These are phyloP conservation scores for Galeruca laticollis DNA, from an alignment of 2,888 invertebrate species.

Conservation along the genomic window DNA sequence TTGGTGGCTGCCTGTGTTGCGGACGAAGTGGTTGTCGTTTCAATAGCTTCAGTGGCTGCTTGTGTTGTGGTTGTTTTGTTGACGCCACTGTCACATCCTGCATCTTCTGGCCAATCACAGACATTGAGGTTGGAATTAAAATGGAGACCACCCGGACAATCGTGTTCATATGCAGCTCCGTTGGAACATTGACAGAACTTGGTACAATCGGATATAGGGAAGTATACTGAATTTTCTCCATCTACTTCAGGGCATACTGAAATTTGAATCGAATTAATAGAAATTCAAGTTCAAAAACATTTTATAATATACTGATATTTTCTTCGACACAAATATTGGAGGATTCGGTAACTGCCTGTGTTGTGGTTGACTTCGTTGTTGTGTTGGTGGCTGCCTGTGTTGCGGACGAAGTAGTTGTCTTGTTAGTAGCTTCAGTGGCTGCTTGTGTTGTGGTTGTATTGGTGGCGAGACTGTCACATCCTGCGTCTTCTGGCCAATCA, in stretches of 20 bases:
- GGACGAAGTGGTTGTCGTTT: slow-evolving; percentile 14
- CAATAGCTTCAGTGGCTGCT: background rate
- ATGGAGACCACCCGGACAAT: slow-evolving; percentile 43
- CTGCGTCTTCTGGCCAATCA: no score
- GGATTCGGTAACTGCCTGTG: background rate
- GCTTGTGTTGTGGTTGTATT: no score
- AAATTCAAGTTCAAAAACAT: background rate
- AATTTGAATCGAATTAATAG: background rate
- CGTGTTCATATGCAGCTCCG: slow-evolving; percentile 35
- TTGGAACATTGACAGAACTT: slow-evolving; percentile 47
- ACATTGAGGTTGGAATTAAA: slow-evolving; percentile 42
- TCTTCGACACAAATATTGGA: background rate
- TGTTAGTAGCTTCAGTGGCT: no score
- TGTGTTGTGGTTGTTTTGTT: background rate
- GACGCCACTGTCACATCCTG: slow-evolving; percentile 29
- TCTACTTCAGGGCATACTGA: slow-evolving; percentile 38
- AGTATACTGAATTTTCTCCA: slow-evolving; percentile 39
- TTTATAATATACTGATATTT: background rate
- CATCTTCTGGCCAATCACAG: slow-evolving; percentile 38
- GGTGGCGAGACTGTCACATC: no score
- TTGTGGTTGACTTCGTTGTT: background rate
- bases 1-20: background rate
- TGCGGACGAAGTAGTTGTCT: no score
- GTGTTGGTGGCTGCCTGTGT: background rate
- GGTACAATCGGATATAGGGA: slow-evolving; percentile 36